A percentile compares a stretch with the other conserved stretches of the same genome.
These are phyloP conservation scores for Zelleria hepariella DNA, from an alignment of 2,888 invertebrate species.

Conservation along the genomic window DNA sequence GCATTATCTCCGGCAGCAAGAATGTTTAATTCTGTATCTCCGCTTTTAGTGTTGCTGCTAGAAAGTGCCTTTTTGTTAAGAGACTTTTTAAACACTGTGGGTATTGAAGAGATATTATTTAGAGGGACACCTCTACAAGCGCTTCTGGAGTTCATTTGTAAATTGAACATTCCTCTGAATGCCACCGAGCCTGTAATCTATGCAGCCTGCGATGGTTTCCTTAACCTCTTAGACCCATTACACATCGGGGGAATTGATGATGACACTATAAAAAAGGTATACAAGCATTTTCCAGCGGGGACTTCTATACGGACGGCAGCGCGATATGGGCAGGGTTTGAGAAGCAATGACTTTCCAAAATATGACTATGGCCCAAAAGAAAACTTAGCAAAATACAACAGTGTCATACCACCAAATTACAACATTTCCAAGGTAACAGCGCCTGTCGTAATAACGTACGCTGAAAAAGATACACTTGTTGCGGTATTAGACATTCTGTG, in stretches of 20 bases:
- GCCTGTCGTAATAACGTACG: too few relatives aligned
- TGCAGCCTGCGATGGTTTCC: neutral
- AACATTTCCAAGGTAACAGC: too few relatives aligned
- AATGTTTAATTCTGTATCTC: neutral
- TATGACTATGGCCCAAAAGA: neutral
- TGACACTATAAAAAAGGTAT: neutral
- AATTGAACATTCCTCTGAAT: neutral
- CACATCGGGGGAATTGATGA: neutral
- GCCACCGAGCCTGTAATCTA: too few relatives aligned
- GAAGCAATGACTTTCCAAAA: neutral
- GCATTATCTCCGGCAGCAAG: neutral
- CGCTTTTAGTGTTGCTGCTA: neutral
- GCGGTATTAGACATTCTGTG: too few relatives aligned
- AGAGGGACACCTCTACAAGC: neutral
- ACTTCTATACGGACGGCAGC: neutral
- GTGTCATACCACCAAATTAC: too few relatives aligned
- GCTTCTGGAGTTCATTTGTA: neutral
- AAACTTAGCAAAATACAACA: too few relatives aligned
- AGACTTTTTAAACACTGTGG: too few relatives aligned
- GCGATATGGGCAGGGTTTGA: neutral
- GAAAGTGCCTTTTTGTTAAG: neutral
- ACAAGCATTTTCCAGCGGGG: neutral
- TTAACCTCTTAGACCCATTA: neutral
- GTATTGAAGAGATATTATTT: neutral
- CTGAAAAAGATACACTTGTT: too few relatives aligned